These are phyloP conservation scores for Tapirus indicus DNA, from an alignment of 2,797 vertebrate genomes.

Conservation along the genomic window DNA sequence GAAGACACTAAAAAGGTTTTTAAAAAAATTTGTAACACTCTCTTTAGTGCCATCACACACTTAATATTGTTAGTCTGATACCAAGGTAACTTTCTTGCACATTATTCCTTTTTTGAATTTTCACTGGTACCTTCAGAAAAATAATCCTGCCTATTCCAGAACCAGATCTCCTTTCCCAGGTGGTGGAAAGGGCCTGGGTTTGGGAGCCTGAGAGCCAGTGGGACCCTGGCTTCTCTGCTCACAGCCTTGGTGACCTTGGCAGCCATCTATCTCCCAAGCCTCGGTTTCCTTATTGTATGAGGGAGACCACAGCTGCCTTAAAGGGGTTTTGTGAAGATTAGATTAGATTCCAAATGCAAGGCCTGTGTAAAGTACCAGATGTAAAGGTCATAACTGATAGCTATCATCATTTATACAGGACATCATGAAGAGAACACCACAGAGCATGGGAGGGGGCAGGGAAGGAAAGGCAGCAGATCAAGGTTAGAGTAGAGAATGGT, in stretches of 20 bases:
- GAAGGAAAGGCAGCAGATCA: not conserved
- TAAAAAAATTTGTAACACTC: not conserved
- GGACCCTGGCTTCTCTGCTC: not conserved
- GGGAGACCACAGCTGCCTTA: not conserved
- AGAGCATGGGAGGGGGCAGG: not conserved
- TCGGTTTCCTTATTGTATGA: not conserved
- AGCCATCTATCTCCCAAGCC: not conserved
- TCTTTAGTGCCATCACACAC: not conserved
- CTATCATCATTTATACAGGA: not conserved
- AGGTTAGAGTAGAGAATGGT: not conserved
- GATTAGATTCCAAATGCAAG: not conserved
- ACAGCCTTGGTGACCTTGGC: not conserved
- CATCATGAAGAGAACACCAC: not conserved
- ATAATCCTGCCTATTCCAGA: not conserved
- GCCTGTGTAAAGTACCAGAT: not conserved
- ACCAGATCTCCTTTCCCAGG: not conserved
- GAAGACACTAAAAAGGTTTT: not conserved
- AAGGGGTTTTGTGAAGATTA: not conserved
- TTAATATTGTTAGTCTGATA: rapidly evolving
- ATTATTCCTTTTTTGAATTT: not conserved
- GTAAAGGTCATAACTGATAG: not conserved
- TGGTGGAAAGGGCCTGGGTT: not conserved
- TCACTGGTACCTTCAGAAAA: not conserved
- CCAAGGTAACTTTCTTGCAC: not conserved
- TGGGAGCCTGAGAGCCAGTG: too few species aligned